Conservation (phyloP, 2,113 vertebrate genomes). For the Dicentrarchus labrax region DNA sequence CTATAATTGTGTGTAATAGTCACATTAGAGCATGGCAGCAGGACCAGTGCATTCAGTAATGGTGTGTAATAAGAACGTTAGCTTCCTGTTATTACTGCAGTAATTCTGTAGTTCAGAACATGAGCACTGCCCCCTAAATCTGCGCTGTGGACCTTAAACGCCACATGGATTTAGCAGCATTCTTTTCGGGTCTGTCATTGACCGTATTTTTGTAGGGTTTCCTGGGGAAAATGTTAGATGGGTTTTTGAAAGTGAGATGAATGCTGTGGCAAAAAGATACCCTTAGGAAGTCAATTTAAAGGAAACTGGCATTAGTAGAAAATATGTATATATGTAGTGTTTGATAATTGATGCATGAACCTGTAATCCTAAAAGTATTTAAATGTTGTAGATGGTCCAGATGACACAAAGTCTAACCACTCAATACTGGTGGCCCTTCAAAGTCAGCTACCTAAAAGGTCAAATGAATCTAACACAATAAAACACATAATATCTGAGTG, state of each 20-base stretch:
- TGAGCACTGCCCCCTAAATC: slow-evolving; percentile 26
- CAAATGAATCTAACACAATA: not conserved
- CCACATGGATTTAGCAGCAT: slow-evolving; percentile 10
- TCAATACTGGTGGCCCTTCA: not conserved
- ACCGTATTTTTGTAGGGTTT: slow-evolving; percentile 16
- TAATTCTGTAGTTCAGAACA: slow-evolving; percentile 35
- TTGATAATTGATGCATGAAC: slow-evolving; percentile 8
- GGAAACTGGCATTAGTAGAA: not conserved
- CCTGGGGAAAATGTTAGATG: not conserved
- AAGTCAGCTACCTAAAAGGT: not conserved
- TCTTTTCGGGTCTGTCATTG: slow-evolving; percentile 4
- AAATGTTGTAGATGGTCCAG: not conserved
- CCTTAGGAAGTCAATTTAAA: not conserved
- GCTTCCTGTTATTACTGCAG: slow-evolving; percentile 78
- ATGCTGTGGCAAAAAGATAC: not conserved
- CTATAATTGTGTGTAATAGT: slow-evolving; percentile 76
- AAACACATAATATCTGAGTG: not conserved
- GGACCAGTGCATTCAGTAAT: slow-evolving; percentile 67
- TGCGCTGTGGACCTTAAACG: slow-evolving; percentile 14
- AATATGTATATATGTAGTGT: not conserved
- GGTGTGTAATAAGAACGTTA: slow-evolving; percentile 66
- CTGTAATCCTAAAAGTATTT: not conserved
- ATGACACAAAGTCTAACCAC: not conserved
- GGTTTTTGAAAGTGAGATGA: not conserved
- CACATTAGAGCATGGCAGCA: slow-evolving; percentile 59